Percentiles rank a stretch among this genome's conserved stretches.
Conservation (phyloP, 2,113 vertebrate species). For the Neomonachus schauinslandi region DNA sequence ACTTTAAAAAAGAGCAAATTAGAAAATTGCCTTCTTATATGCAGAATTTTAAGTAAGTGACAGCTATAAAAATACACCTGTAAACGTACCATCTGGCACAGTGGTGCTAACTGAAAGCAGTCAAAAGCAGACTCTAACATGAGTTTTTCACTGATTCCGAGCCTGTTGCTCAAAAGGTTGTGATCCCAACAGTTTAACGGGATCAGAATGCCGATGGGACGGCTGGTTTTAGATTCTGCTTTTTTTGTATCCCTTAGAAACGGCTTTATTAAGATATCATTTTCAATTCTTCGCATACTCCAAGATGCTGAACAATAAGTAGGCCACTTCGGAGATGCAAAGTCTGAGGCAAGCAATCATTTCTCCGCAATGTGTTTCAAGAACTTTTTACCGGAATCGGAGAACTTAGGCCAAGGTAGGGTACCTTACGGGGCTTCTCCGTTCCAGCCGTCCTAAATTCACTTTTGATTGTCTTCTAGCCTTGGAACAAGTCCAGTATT, state of each 20-base stretch:
- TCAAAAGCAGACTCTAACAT: neutral
- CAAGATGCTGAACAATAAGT: neutral
- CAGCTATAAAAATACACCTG: neutral
- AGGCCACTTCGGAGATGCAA: neutral
- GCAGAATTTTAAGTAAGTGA: constrained; percentile 25
- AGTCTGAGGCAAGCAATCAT: neutral
- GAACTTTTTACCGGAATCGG: neutral
- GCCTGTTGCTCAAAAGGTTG: neutral
- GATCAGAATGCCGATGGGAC: neutral
- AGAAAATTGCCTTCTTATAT: neutral
- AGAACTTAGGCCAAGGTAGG: neutral
- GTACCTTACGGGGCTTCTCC: neutral
- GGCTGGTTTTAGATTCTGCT: neutral
- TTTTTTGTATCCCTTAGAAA: neutral
- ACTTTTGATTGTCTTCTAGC: neutral
- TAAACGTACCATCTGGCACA: neutral
- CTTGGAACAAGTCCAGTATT: neutral
- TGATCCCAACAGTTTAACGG: neutral
- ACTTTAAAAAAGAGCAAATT: constrained; percentile 29
- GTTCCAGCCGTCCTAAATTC: neutral
- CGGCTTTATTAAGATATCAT: neutral
- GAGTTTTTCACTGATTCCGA: neutral
- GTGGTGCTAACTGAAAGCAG: neutral
- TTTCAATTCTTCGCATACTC: neutral
- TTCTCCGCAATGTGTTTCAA: neutral